Conservation (phyloP, 2,113 vertebrate genomes). For the Gymnocephalus cernua region DNA sequence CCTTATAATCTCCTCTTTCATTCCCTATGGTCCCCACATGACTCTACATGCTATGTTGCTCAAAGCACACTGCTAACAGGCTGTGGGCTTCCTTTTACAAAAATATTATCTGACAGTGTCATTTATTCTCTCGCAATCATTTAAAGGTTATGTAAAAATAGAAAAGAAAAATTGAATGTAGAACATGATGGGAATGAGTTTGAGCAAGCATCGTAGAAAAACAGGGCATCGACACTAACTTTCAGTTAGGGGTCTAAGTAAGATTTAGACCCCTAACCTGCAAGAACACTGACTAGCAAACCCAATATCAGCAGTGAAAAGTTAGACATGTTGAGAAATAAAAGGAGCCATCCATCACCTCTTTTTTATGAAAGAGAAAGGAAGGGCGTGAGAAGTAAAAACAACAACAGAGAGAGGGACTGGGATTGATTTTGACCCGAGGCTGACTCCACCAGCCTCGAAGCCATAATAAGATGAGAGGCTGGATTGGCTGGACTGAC, state of each 20-base stretch:
- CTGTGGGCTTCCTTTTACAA: constrained; percentile 7
- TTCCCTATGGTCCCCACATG: constrained; percentile 63
- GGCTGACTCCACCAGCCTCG: constrained; percentile 9
- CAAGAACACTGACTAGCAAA: not conserved
- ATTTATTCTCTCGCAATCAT: not conserved
- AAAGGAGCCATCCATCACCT: not conserved
- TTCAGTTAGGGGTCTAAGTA: too few species aligned
- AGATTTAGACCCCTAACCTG: not conserved
- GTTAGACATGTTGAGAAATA: not conserved
- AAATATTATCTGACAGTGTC: constrained; percentile 17
- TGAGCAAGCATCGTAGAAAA: not conserved
- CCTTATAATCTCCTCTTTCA: constrained; percentile 68
- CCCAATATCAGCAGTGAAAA: not conserved
- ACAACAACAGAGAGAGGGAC: constrained; percentile 6
- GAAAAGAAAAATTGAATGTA: not conserved
- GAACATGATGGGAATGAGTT: not conserved
- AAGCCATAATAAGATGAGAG: constrained; percentile 42
- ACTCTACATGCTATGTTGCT: constrained; percentile 44
- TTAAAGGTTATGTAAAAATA: not conserved
- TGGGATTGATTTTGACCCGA: constrained; percentile 43
- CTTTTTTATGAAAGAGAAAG: not conserved
- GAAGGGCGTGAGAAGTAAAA: constrained; percentile 1
- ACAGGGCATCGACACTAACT: not conserved
- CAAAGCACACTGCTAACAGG: not conserved
- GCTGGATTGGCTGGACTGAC: constrained; percentile 20